Evolutionary conservation across 2,888 invertebrate genomes (phyloP).

Genomic region (Leucophora obtusa): DNA sequence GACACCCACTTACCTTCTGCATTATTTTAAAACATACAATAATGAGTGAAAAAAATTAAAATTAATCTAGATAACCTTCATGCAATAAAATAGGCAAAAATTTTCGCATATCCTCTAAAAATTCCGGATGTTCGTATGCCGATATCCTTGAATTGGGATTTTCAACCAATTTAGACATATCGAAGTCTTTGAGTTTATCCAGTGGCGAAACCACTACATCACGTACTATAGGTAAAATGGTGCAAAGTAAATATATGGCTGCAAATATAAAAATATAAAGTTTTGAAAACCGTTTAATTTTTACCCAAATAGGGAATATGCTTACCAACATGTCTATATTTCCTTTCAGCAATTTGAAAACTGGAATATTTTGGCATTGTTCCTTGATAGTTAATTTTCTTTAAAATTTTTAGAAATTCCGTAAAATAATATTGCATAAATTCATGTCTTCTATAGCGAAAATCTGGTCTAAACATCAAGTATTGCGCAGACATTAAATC

Average conservation of each 20-base stretch:
- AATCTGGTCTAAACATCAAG: slow-evolving; percentile 66
- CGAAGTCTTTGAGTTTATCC: slow-evolving; percentile 42
- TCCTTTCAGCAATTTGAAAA: slow-evolving; percentile 60
- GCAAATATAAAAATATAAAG: too few relatives aligned
- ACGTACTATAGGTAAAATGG: slow-evolving; percentile 35
- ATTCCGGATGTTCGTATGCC: slow-evolving; percentile 1
- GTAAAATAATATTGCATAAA: slow-evolving; percentile 69
- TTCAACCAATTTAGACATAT: slow-evolving; percentile 24
- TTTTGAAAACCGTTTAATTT: too few relatives aligned
- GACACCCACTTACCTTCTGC: too few relatives aligned
- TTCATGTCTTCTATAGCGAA: slow-evolving; percentile 66
- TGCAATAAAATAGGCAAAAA: slow-evolving; percentile 43
- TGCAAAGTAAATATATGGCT: too few relatives aligned
- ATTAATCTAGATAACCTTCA: slow-evolving; percentile 57
- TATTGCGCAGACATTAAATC: slow-evolving; percentile 70
- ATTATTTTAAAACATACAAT: too few relatives aligned
- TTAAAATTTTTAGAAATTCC: slow-evolving; percentile 65
- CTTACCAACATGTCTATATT: slow-evolving; percentile 56
- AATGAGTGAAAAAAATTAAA: neutral
- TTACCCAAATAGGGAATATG: neutral
- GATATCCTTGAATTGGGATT: neutral
- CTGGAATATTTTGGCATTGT: slow-evolving; percentile 66
- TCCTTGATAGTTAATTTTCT: slow-evolving; percentile 66
- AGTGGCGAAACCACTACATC: neutral
- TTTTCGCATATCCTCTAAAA: slow-evolving; percentile 33